A percentile compares a stretch with the other conserved stretches of the same genome.
Conservation (phyloP, 1,140 invertebrate genomes). For the Lysiphlebus fabarum region DNA sequence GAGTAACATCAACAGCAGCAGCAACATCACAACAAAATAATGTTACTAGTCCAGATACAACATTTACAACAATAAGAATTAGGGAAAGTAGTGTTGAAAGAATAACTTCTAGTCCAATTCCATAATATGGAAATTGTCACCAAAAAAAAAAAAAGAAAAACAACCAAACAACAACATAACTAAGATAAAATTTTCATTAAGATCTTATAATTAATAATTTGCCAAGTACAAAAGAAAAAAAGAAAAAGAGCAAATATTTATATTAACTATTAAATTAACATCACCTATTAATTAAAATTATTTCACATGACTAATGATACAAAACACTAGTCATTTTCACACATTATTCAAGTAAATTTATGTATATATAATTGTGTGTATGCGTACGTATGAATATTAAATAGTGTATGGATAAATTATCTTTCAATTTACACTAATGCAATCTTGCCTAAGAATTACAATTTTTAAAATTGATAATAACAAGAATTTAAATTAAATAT, state of each 20-base stretch:
- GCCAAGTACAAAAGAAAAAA: conserved; percentile 10
- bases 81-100: conserved; percentile 54
- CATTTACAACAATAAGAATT: conserved; percentile 52
- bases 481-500: conserved; percentile 24
- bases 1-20: conserved; percentile 40
- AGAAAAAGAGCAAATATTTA: conserved; percentile 9
- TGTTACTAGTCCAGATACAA: conserved; percentile 36
- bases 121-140: conserved; percentile 45
- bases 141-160: conserved; percentile 33
- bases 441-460: too few species aligned
- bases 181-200: conserved; percentile 14
- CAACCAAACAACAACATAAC: too few species aligned
- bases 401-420: conserved; percentile 6
- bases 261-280: too few species aligned
- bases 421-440: conserved; percentile 1
- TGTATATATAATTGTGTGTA: conserved; percentile 26
- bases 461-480: neutral
- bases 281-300: conserved; percentile 6
- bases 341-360: conserved; percentile 30
- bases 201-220: conserved; percentile 4
- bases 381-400: neutral
- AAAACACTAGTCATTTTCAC: conserved; percentile 49
- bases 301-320: conserved; percentile 13
- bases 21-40: conserved; percentile 33
- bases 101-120: conserved; percentile 56